Percentiles rank a stretch among this genome's conserved stretches.
phyloP scores from a whole-genome alignment of 1,140 invertebrate species.

The Heliconius himera region DNA sequence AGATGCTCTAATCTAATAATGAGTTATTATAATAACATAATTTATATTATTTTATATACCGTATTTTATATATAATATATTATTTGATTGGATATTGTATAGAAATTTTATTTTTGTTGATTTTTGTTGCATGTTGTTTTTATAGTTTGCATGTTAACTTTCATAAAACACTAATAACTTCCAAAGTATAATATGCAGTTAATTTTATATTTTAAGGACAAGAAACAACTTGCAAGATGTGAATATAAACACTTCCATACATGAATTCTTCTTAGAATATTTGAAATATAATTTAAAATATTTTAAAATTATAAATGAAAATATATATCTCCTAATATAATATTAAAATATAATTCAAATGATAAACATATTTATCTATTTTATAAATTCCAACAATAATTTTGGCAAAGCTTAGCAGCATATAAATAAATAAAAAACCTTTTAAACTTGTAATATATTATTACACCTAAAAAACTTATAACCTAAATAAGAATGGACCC shows the following conservation, averaged over 20 bases:
- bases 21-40: neutral
- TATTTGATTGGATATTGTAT: neutral
- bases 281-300: neutral
- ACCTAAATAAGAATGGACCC: too few species aligned
- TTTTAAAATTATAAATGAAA: too few species aligned
- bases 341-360: neutral
- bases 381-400: neutral
- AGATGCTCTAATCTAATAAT: too few species aligned
- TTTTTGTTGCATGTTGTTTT: conserved; percentile 6
- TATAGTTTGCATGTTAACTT: neutral
- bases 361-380: neutral
- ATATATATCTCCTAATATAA: conserved; percentile 11
- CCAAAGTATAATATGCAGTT: neutral
- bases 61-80: neutral
- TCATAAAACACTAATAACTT: neutral
- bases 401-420: conserved; percentile 32
- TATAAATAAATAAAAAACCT: neutral
- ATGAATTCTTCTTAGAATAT: neutral
- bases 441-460: neutral
- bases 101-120: neutral
- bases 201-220: neutral
- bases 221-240: neutral
- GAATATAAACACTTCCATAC: neutral
- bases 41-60: neutral
- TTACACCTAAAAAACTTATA: too few species aligned